phyloP scores from a whole-genome alignment of 2,888 invertebrate genomes.

The Adelphocoris suturalis region DNA sequence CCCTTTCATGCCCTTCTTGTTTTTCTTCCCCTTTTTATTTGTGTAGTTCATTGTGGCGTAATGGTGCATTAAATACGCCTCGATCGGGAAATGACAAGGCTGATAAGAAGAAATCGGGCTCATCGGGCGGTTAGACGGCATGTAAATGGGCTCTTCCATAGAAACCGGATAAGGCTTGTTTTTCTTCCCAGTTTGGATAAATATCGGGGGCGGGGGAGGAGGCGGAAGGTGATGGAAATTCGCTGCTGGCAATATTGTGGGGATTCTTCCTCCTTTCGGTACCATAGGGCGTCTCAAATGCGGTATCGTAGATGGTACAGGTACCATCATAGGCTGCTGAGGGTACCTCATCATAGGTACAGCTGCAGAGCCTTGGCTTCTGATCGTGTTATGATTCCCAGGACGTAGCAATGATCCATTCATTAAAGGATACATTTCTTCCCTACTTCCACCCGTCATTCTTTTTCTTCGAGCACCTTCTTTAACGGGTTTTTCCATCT shows the following conservation, averaged over 20 bases:
- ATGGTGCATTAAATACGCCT: constrained; percentile 82
- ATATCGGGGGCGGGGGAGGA: constrained; percentile 77
- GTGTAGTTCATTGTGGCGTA: constrained; percentile 81
- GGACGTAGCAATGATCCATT: constrained; percentile 75
- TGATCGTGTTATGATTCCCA: constrained; percentile 76
- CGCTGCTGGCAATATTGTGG: constrained; percentile 76
- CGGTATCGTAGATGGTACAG: constrained; percentile 77
- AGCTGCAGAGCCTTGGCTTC: constrained; percentile 47
- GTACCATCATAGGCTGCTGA: constrained; percentile 77
- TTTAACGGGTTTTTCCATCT: constrained; percentile 77
- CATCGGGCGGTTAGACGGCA: constrained; percentile 81
- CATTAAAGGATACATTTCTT: constrained; percentile 81
- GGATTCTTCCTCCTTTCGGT: constrained; percentile 68
- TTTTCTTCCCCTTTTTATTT: constrained; percentile 65
- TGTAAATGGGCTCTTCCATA: constrained; percentile 80
- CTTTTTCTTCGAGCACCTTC: constrained; percentile 80
- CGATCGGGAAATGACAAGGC: constrained; percentile 82
- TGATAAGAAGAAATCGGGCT: constrained; percentile 83
- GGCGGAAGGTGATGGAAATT: constrained; percentile 77
- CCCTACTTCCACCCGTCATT: constrained; percentile 81
- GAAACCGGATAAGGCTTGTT: constrained; percentile 78
- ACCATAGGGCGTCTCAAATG: constrained; percentile 76
- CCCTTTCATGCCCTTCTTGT: constrained; percentile 63
- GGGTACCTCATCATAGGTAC: constrained; percentile 66
- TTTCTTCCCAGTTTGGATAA: constrained; percentile 78